Percentiles rank a stretch among this genome's conserved stretches.
Conservation (phyloP, 2,113 vertebrate species). For the Halichoeres trimaculatus region DNA sequence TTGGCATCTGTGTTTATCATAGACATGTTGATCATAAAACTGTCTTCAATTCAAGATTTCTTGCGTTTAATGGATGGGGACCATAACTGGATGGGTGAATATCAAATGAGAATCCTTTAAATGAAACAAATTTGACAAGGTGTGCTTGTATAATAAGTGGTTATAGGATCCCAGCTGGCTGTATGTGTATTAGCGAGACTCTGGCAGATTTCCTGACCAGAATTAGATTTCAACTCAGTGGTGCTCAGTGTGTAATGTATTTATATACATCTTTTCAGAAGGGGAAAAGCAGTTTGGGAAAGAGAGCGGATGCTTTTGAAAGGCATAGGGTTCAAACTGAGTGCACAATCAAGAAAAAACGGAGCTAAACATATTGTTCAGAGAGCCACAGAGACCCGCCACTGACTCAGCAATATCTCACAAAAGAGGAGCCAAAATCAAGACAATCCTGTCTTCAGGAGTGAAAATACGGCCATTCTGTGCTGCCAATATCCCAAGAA, state of each 20-base stretch:
- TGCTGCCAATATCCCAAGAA: slow-evolving; percentile 6
- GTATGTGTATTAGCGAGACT: slow-evolving; percentile 34
- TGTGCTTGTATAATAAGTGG: slow-evolving; percentile 39
- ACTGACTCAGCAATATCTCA: slow-evolving; percentile 63
- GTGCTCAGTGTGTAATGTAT: slow-evolving; percentile 71
- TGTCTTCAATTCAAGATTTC: not conserved
- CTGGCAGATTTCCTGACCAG: slow-evolving; percentile 58
- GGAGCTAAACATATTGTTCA: slow-evolving; percentile 61
- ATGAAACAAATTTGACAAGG: slow-evolving; percentile 46
- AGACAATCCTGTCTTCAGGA: slow-evolving; percentile 22
- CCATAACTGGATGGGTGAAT: not conserved
- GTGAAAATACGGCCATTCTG: slow-evolving; percentile 26
- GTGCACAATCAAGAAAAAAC: slow-evolving; percentile 51
- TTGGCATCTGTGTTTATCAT: not conserved
- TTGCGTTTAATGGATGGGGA: not conserved
- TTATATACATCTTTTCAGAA: slow-evolving; percentile 55
- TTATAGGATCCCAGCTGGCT: slow-evolving; percentile 53
- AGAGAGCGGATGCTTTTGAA: slow-evolving; percentile 7
- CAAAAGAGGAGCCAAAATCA: slow-evolving; percentile 42
- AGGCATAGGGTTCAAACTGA: slow-evolving; percentile 34
- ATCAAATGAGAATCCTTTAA: slow-evolving; percentile 25
- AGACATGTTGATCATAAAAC: not conserved
- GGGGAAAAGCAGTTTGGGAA: slow-evolving; percentile 24
- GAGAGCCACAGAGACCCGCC: slow-evolving; percentile 42
- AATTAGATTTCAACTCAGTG: slow-evolving; percentile 71